phyloP scores from a whole-genome alignment of 2,797 vertebrate genomes.

The Lerista edwardsae region DNA sequence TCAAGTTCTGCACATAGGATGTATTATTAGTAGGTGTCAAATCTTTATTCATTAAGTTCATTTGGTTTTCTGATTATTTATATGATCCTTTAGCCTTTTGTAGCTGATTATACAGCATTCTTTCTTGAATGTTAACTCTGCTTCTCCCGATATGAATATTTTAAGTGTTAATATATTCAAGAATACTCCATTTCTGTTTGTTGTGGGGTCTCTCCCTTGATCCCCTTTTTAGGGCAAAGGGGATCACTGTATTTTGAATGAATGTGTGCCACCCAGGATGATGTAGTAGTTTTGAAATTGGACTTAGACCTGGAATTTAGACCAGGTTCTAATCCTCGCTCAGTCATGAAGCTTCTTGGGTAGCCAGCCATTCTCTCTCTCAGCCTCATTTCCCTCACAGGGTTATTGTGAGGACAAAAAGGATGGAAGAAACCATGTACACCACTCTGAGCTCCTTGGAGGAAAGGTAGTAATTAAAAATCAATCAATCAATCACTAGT shows the following conservation, averaged over 20 bases:
- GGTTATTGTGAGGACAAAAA: too few relatives aligned
- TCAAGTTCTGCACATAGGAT: conserved; percentile 10
- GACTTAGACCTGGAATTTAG: too few relatives aligned
- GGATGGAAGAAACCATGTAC: too few relatives aligned
- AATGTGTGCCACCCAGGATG: not conserved
- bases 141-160: conserved; percentile 14
- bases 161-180: not conserved
- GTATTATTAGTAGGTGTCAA: conserved; percentile 35
- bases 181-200: not conserved
- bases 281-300: too few relatives aligned
- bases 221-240: not conserved
- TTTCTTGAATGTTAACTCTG: conserved; percentile 27
- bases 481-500: too few relatives aligned
- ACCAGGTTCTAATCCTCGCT: too few relatives aligned
- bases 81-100: conserved; percentile 27
- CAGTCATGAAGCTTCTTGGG: too few relatives aligned
- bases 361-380: too few relatives aligned
- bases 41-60: conserved; percentile 26
- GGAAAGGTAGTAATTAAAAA: too few relatives aligned
- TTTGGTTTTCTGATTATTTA: conserved; percentile 19
- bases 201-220: not conserved
- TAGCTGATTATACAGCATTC: conserved; percentile 25
- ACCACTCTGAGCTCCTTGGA: too few relatives aligned
- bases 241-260: not conserved
- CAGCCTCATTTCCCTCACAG: too few relatives aligned